Evolutionary conservation across 1,140 invertebrate species (phyloP).

Genomic region (Aphaenogaster floridana): DNA sequence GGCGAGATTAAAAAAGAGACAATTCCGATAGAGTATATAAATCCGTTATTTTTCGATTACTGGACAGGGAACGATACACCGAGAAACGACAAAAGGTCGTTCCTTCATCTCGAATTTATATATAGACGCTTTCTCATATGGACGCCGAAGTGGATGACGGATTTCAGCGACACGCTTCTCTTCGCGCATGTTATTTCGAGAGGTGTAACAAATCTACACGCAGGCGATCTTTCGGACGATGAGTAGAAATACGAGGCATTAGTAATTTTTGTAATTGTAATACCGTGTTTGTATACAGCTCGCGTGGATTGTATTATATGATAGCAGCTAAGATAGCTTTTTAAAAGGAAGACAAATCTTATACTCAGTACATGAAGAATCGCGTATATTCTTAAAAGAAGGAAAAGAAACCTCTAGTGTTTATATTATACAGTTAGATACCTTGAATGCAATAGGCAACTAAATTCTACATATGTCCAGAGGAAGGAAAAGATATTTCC

Average conservation of each 20-base stretch:
- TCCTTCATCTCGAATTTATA: constrained; percentile 76
- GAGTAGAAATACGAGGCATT: constrained; percentile 76
- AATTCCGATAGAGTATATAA: constrained; percentile 69
- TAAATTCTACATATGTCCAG: constrained; percentile 68
- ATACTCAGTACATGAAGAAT: constrained; percentile 61
- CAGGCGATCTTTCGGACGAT: constrained; percentile 65
- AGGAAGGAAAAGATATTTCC: constrained; percentile 55
- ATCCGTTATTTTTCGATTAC: constrained; percentile 70
- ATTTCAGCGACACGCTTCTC: constrained; percentile 77
- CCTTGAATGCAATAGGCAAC: constrained; percentile 68
- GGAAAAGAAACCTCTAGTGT: constrained; percentile 60
- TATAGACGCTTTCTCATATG: constrained; percentile 66
- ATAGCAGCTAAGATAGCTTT: constrained; percentile 71
- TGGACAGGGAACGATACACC: background rate
- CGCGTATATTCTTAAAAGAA: constrained; percentile 62
- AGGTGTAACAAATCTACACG: constrained; percentile 35
- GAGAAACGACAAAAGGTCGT: constrained; percentile 37
- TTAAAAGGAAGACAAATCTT: constrained; percentile 70
- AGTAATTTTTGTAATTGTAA: constrained; percentile 82
- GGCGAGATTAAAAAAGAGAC: constrained; percentile 63
- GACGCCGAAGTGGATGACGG: constrained; percentile 66
- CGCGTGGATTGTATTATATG: constrained; percentile 76
- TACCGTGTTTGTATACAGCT: constrained; percentile 78
- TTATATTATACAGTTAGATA: constrained; percentile 69
- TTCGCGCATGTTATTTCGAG: constrained; percentile 70